These are phyloP conservation scores for Drosophila lacertosa DNA, from an alignment of 1,140 invertebrate genomes.

Conservation along the genomic window DNA sequence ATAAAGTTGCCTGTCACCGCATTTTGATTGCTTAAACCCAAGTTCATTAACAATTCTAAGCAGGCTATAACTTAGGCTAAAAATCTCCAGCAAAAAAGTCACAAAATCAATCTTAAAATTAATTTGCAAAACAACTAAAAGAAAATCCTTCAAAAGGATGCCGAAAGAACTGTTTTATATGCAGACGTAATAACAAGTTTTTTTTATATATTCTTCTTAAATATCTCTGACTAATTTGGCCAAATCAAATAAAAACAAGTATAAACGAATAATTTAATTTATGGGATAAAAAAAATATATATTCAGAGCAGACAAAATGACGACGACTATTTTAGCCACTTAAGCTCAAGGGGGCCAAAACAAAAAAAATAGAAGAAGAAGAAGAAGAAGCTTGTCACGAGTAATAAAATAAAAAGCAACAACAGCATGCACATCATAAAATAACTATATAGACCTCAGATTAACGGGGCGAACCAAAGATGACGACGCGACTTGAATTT, in stretches of 20 bases:
- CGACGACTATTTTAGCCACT: constrained; percentile 17
- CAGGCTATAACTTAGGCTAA: constrained; percentile 24
- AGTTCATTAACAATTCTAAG: constrained; percentile 40
- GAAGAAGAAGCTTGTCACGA: constrained; percentile 12
- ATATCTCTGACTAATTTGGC: constrained; percentile 41
- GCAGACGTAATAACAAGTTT: constrained; percentile 23
- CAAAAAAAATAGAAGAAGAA: not conserved
- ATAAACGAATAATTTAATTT: constrained; percentile 40
- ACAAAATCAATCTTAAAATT: constrained; percentile 59
- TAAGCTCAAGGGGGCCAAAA: constrained; percentile 1
- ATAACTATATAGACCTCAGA: constrained; percentile 63
- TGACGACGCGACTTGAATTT: constrained; percentile 72
- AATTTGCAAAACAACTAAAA: constrained; percentile 47
- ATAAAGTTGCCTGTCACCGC: not conserved
- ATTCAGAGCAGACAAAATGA: constrained; percentile 30
- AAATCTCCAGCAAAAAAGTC: constrained; percentile 27
- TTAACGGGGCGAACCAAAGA: constrained; percentile 29
- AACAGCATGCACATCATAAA: constrained; percentile 77
- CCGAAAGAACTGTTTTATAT: constrained; percentile 44
- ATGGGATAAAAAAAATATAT: constrained; percentile 20
- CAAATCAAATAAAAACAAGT: constrained; percentile 31
- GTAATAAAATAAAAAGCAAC: constrained; percentile 66
- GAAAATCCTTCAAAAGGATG: constrained; percentile 31
- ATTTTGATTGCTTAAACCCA: not conserved
- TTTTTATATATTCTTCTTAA: constrained; percentile 21